Evolutionary conservation across 2,113 vertebrate species (phyloP).

Genomic region (Neogobius melanostomus): DNA sequence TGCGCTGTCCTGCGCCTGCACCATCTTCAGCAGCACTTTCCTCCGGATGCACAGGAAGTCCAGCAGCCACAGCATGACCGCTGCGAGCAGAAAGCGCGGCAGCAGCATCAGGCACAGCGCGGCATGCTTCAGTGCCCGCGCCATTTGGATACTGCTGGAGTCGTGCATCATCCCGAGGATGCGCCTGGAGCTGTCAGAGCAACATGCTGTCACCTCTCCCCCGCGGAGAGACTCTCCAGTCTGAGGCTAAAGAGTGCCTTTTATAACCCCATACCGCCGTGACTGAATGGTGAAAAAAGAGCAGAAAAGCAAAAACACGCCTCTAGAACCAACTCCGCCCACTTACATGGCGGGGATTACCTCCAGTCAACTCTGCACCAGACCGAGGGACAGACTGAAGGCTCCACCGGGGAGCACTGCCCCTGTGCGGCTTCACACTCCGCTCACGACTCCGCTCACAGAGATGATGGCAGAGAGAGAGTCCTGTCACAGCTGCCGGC

Average conservation of each 20-base stretch:
- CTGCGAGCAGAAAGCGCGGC: constrained; percentile 93
- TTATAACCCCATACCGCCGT: constrained; percentile 84
- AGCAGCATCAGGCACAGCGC: constrained; percentile 91
- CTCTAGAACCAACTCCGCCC: constrained; percentile 87
- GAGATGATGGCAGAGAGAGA: not conserved
- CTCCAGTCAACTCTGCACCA: constrained; percentile 73
- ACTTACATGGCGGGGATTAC: constrained; percentile 94
- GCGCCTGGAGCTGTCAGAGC: constrained; percentile 35
- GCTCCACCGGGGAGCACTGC: constrained; percentile 1
- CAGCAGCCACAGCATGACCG: constrained; percentile 93
- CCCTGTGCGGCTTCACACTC: not conserved
- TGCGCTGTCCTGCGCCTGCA: constrained; percentile 69
- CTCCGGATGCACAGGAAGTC: constrained; percentile 95
- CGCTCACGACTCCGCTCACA: not conserved
- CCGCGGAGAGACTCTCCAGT: constrained; percentile 70
- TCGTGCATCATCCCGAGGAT: constrained; percentile 81
- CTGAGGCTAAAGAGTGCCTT: constrained; percentile 77
- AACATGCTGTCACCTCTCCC: constrained; percentile 57
- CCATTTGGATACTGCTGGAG: constrained; percentile 84
- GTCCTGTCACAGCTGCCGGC: constrained; percentile 7
- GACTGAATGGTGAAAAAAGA: constrained; percentile 85
- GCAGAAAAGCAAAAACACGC: constrained; percentile 83
- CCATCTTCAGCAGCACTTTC: constrained; percentile 84
- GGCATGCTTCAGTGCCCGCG: constrained; percentile 86
- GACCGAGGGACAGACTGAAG: constrained; percentile 10